Conservation (phyloP, 2,113 vertebrate genomes). For the Synodontis membranacea region DNA sequence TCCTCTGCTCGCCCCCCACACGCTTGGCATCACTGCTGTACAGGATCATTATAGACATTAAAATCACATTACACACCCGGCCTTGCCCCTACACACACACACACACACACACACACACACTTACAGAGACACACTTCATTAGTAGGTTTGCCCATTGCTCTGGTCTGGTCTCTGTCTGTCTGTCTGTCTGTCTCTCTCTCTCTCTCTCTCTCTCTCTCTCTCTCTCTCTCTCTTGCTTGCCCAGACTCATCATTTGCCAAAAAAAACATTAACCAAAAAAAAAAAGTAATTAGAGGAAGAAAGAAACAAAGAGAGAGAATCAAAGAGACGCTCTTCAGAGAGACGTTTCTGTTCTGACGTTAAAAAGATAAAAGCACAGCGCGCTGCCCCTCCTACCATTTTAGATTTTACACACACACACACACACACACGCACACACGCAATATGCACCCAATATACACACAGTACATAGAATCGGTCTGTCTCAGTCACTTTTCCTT, state of each 20-base stretch:
- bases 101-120: constrained; percentile 24
- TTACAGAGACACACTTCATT: constrained; percentile 68
- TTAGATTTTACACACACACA: constrained; percentile 8
- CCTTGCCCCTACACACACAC: constrained; percentile 58
- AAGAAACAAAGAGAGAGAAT: constrained; percentile 35
- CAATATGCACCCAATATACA: not conserved
- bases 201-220: constrained; percentile 23
- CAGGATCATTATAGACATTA: constrained; percentile 75
- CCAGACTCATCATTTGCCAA: constrained; percentile 62
- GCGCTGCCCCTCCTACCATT: constrained; percentile 1
- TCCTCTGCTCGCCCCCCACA: not conserved
- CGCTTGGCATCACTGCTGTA: constrained; percentile 66
- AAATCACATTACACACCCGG: constrained; percentile 77
- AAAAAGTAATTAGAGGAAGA: constrained; percentile 70
- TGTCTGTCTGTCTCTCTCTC: constrained; percentile 25
- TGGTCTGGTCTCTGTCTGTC: constrained; percentile 51
- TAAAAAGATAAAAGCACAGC: not conserved
- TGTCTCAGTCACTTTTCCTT: not conserved
- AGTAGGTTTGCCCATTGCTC: constrained; percentile 53
- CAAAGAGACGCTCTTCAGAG: constrained; percentile 45
- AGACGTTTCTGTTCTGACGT: constrained; percentile 24
- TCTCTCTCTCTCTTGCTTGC: constrained; percentile 43
- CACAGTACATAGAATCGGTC: not conserved
- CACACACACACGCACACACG: not conserved
- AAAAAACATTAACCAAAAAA: constrained; percentile 64